Evolutionary conservation across 1,140 invertebrate species (phyloP).

Genomic region (Atopsyche davidsoni): DNA sequence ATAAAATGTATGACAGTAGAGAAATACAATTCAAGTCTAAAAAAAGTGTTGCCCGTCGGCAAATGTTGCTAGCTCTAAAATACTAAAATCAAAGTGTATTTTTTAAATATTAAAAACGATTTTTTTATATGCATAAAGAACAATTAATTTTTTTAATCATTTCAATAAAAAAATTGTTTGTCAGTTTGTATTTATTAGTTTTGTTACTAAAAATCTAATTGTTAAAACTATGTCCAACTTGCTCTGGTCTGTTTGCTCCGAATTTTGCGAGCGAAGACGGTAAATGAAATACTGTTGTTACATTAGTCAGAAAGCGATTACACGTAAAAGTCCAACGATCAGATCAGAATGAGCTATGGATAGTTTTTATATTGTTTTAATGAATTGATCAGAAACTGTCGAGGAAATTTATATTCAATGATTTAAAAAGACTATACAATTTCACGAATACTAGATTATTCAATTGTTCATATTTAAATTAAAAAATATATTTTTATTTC

Average conservation of each 20-base stretch:
- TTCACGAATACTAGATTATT: too few relatives aligned
- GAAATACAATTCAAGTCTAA: background rate
- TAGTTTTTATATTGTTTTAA: too few relatives aligned
- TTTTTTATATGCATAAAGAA: background rate
- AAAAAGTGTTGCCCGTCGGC: background rate
- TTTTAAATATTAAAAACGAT: background rate
- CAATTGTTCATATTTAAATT: too few relatives aligned
- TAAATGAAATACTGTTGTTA: too few relatives aligned
- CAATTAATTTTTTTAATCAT: background rate
- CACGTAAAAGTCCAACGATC: too few relatives aligned
- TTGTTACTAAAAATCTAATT: background rate
- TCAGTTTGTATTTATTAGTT: background rate
- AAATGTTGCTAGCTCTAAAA: background rate
- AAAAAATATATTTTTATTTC: too few relatives aligned
- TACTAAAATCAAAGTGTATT: background rate
- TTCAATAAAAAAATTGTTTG: background rate
- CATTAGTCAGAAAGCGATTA: too few relatives aligned
- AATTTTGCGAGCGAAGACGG: background rate
- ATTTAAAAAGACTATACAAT: too few relatives aligned
- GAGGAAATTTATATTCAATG: too few relatives aligned
- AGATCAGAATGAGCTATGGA: too few relatives aligned
- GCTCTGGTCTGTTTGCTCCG: background rate
- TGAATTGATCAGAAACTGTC: too few relatives aligned
- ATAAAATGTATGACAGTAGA: background rate
- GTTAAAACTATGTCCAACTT: background rate